These are phyloP conservation scores for Formica aserva DNA, from an alignment of 2,888 invertebrate genomes.

Conservation along the genomic window DNA sequence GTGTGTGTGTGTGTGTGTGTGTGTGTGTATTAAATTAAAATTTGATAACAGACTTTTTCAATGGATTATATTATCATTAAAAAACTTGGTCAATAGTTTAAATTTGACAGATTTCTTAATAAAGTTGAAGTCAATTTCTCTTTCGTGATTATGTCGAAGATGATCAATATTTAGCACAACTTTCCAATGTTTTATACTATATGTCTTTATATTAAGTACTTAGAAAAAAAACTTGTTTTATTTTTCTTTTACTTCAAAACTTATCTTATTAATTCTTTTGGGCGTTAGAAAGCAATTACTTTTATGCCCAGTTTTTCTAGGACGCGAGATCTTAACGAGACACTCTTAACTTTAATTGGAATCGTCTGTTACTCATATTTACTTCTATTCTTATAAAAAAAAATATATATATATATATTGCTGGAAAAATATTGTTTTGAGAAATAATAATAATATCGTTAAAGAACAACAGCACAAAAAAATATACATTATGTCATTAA, in stretches of 20 bases:
- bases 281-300: constrained; percentile 40
- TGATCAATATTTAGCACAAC: background rate
- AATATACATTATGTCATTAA: background rate
- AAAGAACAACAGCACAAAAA: background rate
- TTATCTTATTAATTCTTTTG: constrained; percentile 39
- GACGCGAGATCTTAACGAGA: constrained; percentile 11
- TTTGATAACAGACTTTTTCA: background rate
- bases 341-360: constrained; percentile 40
- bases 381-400: background rate
- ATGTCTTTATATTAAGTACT: background rate
- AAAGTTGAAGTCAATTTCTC: background rate
- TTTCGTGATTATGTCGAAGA: background rate
- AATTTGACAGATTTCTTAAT: background rate
- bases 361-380: constrained; percentile 23
- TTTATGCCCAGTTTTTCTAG: constrained; percentile 11
- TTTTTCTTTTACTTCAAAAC: constrained; percentile 24
- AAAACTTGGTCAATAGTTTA: background rate
- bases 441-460: background rate
- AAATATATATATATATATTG: background rate
- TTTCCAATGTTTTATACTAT: constrained; percentile 8
- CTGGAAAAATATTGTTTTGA: constrained; percentile 8
- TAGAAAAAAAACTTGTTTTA: constrained; percentile 15
- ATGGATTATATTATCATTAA: background rate
- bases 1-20: too few relatives aligned
- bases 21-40: too few relatives aligned